Evolutionary conservation across 2,797 vertebrate genomes (phyloP), one percentile per base, ranked within the genome.

Genomic region (Amniataba percoides): DNA sequence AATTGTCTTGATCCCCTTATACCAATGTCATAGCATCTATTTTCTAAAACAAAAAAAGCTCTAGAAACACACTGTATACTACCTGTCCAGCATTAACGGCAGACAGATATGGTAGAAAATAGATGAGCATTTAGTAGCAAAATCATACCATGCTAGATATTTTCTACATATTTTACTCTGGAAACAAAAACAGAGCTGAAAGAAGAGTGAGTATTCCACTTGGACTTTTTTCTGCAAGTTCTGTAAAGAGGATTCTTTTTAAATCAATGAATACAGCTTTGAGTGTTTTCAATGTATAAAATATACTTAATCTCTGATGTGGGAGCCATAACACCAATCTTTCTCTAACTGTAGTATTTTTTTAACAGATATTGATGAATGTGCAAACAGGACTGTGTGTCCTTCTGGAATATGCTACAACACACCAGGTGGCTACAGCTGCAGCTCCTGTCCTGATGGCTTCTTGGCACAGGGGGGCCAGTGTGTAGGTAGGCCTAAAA

Each of bases 371-470:
- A 86, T 97, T 0, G 95, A 99, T 90, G 98, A 99, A 87, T 99
- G 98, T 88, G 84, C 89, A 83, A 86, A 93, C 62, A 84, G 89
- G 71, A 87, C 83, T 16, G 91, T 91, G 51, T 99, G 98, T 92
- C 95, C 95, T 0, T 96, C 96, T 71, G 96, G 97, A 16, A 96
- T 97, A 82, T 99, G 98, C 39, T 76, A 94, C 81, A 99, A 99
- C 69, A 93, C 90, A 80, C 95, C 93, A 0, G 98, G 97, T 18
- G 95, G 96, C 59, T 98, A 96, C 87, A 94, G 94, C 56, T 99
- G 98, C 65, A 92, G 95, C 69, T 93, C 96, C 62, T 99, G 98
- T 90, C 92, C 94, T 16, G 83, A 93, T 49, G 98, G 98, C 7
- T 98, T 96, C 89, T 90, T 95, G 84, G 97, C 95, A 63, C 96